Evolutionary conservation across 2,113 vertebrate genomes (phyloP), one percentile per base, ranked within the genome.

Genomic region (Corythornis madagascariensis): DNA sequence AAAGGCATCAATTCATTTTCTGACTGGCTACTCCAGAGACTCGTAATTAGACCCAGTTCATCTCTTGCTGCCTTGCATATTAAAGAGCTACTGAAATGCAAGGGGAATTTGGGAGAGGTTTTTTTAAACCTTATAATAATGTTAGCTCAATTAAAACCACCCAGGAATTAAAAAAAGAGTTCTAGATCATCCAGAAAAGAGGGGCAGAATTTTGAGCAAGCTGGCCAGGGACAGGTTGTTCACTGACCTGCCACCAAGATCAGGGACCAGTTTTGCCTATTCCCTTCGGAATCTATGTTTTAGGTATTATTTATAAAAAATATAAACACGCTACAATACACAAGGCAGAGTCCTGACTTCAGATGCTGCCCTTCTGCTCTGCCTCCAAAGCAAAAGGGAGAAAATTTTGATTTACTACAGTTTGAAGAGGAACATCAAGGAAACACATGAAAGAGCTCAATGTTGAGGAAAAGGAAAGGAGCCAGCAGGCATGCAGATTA

Each of bases 1-100:
- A 97, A 97, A 97, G 28, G 97, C 97, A 98, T 98, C 98, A 97
- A 98, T 98, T 98, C 97, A 97, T 98, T 98, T 98, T 98, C 98
- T 98, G 98, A 98, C 98, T 97, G 96, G 97, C 96, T 97, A 98
- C 97, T 98, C 98, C 97, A 97, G 98, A 97, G 98, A 98, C 98
- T 97, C 94, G 96, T 98, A 98, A 98, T 98, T 98, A 98, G 98
- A 96, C 97, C 97, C 96, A 96, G 96, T 97, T 97, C 97, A 97
- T 98, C 97, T 97, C 97, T 96, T 79, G 91, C 96, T 96, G 97
- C 95, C 96, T 98, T 97, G 97, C 98, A 98, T 98, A 98, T 98
- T 98, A 98, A 98, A 97, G 96, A 98, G 98, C 97, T 97, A 96
- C 96, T 98, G 98, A 97, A 97, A 98, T 15, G 96, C 96, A 97